Evolutionary conservation across 2,113 vertebrate genomes (phyloP).

Genomic region (Pyrgilauda ruficollis): DNA sequence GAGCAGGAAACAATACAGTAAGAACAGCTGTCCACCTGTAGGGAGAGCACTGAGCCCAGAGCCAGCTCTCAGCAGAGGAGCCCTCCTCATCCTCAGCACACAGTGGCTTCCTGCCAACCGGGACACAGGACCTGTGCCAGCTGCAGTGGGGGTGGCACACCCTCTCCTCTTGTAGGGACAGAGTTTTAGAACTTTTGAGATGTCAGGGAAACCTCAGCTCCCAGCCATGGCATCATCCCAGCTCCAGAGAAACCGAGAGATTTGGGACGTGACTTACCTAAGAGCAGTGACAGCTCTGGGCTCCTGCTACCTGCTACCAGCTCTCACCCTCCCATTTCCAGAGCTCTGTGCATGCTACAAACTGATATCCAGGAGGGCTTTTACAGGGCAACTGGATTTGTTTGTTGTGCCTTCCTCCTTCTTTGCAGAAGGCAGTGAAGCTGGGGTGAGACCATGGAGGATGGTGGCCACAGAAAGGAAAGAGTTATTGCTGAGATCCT

Average conservation of each 20-base stretch:
- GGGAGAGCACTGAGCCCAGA: neutral
- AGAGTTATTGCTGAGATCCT: neutral
- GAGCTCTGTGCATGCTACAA: neutral
- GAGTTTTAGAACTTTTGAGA: neutral
- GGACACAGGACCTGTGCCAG: neutral
- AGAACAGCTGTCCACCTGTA: constrained; percentile 15
- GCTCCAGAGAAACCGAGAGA: neutral
- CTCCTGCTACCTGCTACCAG: neutral
- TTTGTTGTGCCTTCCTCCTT: neutral
- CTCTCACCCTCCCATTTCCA: neutral
- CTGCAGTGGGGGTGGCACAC: neutral
- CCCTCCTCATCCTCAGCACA: neutral
- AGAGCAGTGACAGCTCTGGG: neutral
- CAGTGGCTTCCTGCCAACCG: neutral
- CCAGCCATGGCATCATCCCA: neutral
- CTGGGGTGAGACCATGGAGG: neutral
- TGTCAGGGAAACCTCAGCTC: neutral
- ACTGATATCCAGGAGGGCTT: neutral
- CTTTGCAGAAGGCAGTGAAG: neutral
- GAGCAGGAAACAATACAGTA: constrained; percentile 52
- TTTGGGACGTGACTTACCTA: neutral
- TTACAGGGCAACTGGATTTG: neutral
- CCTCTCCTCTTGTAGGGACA: neutral
- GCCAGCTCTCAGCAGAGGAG: neutral
- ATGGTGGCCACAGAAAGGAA: neutral